Base-by-base conservation (phyloP, 1,140 invertebrate genomes). In the Melipona quadrifasciata region DNA sequence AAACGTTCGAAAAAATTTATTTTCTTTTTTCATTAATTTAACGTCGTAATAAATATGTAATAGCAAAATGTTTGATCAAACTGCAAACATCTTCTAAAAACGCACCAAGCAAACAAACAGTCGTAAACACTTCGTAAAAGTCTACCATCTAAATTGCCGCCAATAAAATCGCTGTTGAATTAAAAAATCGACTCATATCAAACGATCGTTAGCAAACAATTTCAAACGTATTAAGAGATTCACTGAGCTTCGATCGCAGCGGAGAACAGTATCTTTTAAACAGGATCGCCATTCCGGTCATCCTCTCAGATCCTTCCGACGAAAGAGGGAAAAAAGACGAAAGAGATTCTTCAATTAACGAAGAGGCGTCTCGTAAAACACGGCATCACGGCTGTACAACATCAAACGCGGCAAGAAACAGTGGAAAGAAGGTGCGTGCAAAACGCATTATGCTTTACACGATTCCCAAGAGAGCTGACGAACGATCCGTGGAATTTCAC, bases 401-500 rank as follows among this genome's bases (percentile, higher is more conserved):
- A 67, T 12, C 58, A 39, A 1, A 19, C 12, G 34, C 11, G 21
- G 34, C 11, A 34, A 16, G 2, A 53, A 17, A 21, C 19, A 27
- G 14, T 1, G 39, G 39, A 8, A 72, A 72, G 16, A 78, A 78
- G 24, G 11, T 67, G 8, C 14, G 61, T 31, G n/a, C 2, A 19
- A 27, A 27, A 53, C 8, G n/a, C 2, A 16, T 19, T 21, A 27
- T 31, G 19, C 11, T 31, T 53, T 10, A 65, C 2, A 27, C 65
- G 27, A 80, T 70, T 68, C 51, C 16, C 3, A 6, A 47, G 39
- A 55, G 64, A 27, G 24, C 10, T 5, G 61, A 39, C 14, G 21
- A 19, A 51, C 14, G 64, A 31, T 57, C 77, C 77, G 16, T 80
- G 65, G 31, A 80, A 70, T 80, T 80, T 55, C 51, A 55, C 24